These are phyloP conservation scores for Ophioninae sp. DNA, from an alignment of 2,888 invertebrate species.

Conservation along the genomic window DNA sequence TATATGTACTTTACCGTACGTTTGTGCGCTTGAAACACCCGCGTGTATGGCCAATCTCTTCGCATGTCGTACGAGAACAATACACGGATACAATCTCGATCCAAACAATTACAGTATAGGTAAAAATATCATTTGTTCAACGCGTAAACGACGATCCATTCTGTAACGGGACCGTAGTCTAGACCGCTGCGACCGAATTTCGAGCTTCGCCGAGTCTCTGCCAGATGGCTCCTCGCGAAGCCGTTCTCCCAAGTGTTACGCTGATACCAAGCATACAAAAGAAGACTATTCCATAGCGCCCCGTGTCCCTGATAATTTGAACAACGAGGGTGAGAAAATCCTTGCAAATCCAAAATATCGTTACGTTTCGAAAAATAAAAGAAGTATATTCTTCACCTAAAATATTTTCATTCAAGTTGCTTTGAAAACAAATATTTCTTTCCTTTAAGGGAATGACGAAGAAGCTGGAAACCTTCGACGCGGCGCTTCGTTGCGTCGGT, in stretches of 20 bases:
- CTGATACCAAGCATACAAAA: neutral
- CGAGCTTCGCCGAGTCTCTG: neutral
- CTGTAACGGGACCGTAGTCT: constrained; percentile 4
- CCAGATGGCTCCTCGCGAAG: constrained; percentile 16
- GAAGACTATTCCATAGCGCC: neutral
- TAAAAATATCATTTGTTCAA: constrained; percentile 10
- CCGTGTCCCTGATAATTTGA: too few species aligned
- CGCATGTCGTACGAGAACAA: constrained; percentile 23
- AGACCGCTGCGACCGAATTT: constrained; percentile 6
- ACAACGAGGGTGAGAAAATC: neutral
- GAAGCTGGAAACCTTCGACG: too few species aligned
- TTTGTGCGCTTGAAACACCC: constrained; percentile 35
- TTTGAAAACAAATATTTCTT: too few species aligned
- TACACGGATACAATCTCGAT: neutral
- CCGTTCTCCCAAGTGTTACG: neutral
- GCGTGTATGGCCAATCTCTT: constrained; percentile 39
- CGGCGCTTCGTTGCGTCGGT: too few species aligned
- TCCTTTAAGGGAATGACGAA: too few species aligned
- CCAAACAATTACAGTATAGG: constrained; percentile 3
- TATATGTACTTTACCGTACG: constrained; percentile 30
- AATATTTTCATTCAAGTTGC: too few species aligned
- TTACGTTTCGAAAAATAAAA: too few species aligned
- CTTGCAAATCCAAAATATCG: neutral
- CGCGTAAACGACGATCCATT: neutral
- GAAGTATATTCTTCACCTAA: too few species aligned